A percentile compares a stretch with the other conserved stretches of the same genome.
Evolutionary conservation across 1,140 invertebrate genomes (phyloP).

Genomic region (Diachasmimorpha longicaudata): DNA sequence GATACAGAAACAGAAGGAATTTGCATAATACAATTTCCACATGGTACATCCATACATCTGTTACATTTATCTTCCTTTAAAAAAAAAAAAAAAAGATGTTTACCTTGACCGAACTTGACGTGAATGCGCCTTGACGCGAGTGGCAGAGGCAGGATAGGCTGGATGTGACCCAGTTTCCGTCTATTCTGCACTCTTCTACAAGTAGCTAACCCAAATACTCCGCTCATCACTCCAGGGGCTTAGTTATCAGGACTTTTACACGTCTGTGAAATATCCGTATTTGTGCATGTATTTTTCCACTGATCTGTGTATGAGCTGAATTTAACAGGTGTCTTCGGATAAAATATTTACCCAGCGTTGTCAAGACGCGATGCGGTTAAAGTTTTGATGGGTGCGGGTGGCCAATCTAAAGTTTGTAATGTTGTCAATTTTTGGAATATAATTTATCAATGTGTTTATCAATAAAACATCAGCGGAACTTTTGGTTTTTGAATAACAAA

Average conservation of each 20-base stretch:
- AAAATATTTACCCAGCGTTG: too few relatives aligned
- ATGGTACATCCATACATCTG: background rate
- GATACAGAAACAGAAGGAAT: background rate
- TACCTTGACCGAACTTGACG: conserved; percentile 8
- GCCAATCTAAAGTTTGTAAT: background rate
- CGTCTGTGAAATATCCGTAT: background rate
- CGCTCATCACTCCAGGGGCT: background rate
- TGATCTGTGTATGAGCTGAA: background rate
- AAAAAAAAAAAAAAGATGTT: background rate
- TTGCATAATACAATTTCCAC: background rate
- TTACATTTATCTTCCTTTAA: background rate
- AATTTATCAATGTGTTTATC: background rate
- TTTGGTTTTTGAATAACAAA: background rate
- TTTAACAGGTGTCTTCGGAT: background rate
- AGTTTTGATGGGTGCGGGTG: background rate
- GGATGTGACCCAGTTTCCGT: conserved; percentile 1
- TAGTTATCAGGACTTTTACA: background rate
- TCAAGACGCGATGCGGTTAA: too few relatives aligned
- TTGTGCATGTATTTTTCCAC: background rate
- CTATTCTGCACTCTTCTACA: background rate
- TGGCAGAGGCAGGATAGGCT: background rate
- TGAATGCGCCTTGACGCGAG: background rate
- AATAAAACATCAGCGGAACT: background rate
- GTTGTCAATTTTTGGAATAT: background rate
- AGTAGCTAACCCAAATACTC: conserved; percentile 9